Conservation (phyloP, 2,888 invertebrate genomes). For the Blera fallax region DNA sequence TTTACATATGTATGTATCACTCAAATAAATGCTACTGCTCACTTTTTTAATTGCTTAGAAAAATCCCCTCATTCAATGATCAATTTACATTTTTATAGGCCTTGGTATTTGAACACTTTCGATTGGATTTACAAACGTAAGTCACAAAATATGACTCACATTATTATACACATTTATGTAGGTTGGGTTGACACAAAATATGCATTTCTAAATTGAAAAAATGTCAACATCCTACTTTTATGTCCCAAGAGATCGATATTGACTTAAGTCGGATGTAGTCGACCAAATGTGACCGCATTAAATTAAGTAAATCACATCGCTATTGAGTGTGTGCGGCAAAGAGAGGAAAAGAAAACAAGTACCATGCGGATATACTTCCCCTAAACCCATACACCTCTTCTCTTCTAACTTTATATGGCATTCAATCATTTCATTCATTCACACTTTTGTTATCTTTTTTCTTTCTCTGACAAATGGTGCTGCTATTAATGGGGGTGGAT, state of each 20-base stretch:
- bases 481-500: slow-evolving; percentile 57
- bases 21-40: background rate
- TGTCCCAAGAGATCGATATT: slow-evolving; percentile 81
- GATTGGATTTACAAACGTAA: slow-evolving; percentile 22
- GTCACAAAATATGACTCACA: slow-evolving; percentile 38
- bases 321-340: slow-evolving; percentile 67
- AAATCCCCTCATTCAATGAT: background rate
- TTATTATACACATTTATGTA: slow-evolving; percentile 37
- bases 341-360: slow-evolving; percentile 63
- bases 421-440: slow-evolving; percentile 69
- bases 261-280: slow-evolving; percentile 82
- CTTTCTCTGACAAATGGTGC: slow-evolving; percentile 26
- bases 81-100: slow-evolving; percentile 31
- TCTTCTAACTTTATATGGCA: slow-evolving; percentile 42
- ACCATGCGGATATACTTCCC: slow-evolving; percentile 62
- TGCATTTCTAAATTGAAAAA: slow-evolving; percentile 75
- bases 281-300: slow-evolving; percentile 82
- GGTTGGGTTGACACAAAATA: slow-evolving; percentile 54
- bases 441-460: slow-evolving; percentile 67
- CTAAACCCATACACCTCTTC: slow-evolving; percentile 50
- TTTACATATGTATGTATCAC: background rate
- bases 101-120: background rate
- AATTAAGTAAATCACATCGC: slow-evolving; percentile 76
- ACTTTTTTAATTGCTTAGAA: background rate
- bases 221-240: slow-evolving; percentile 80